Percentiles rank a stretch among this genome's conserved stretches.
Conservation (phyloP, 2,113 vertebrate genomes). For the Megalops atlanticus region DNA sequence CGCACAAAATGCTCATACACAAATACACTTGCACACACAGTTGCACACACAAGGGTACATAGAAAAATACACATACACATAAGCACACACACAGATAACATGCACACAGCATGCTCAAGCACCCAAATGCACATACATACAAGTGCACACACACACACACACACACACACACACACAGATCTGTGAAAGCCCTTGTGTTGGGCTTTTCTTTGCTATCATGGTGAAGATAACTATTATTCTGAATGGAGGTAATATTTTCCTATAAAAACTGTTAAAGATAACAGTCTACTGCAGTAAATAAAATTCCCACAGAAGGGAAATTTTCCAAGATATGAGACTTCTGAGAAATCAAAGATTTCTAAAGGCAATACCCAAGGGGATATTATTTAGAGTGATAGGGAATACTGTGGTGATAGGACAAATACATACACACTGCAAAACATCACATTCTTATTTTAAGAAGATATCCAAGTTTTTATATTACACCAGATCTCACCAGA, state of each 20-base stretch:
- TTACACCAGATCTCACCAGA: neutral
- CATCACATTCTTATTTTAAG: no score
- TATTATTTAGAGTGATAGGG: neutral
- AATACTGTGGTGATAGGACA: no score
- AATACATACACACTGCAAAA: no score
- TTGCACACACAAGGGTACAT: neutral
- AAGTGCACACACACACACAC: neutral
- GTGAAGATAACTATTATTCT: constrained; percentile 28
- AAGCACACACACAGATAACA: neutral
- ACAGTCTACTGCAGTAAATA: constrained; percentile 15
- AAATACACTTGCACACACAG: constrained; percentile 6
- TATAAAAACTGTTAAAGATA: constrained; percentile 5
- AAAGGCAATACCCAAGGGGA: neutral
- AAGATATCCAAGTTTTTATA: neutral
- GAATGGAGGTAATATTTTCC: constrained; percentile 21
- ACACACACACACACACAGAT: neutral
- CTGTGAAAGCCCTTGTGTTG: constrained; percentile 1
- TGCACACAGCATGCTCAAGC: constrained; percentile 9
- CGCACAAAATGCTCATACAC: constrained; percentile 15
- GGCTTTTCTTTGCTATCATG: neutral
- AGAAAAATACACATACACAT: neutral
- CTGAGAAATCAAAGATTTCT: neutral
- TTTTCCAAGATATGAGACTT: neutral
- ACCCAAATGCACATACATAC: neutral
- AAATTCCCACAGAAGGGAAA: neutral